Evolutionary conservation across 2,113 vertebrate species (phyloP), one percentile per base, ranked within the genome.

Genomic region (Pelvicachromis taeniatus): DNA sequence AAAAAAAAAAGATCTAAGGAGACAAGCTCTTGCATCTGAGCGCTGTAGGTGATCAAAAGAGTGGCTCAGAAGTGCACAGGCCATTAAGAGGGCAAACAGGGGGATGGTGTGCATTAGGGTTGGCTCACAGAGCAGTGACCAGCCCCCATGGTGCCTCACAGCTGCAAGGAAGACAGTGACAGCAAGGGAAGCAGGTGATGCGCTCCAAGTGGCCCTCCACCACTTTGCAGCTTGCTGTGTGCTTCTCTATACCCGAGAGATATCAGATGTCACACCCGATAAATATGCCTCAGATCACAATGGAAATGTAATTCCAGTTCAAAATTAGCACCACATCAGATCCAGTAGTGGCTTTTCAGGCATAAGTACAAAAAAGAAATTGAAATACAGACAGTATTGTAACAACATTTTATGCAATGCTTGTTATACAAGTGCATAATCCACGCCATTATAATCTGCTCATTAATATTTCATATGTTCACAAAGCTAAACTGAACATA

Each of bases 131-230:
- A 89, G 92, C 88, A 89, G 56, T 42, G 83, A 77, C 78, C 85
- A 63, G 85, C 63, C 73, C 84, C 82, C 14, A 87, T 85, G 86
- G 87, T 84, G 87, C 81, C 79, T 91, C 73, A 77, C 73, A 89
- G 89, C 93, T 92, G 88, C 78, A 65, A 84, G 88, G 88, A 90
- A 82, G 85, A 88, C 83, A 88, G 92, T 85, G 90, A 92, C 52
- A 38, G 84, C 63, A 68, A 80, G 89, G 90, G 93, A 92, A 95
- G 95, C 95, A 96, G 95, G 94, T 96, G 95, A 94, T 95, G 88
- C 82, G 94, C 95, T 95, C 91, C 88, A 84, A 93, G 95, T 94
- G 85, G 92, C 85, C 87, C 91, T 93, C 82, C 88, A 86, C 87
- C 88, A 88, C 90, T 90, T 78, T 68, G 86, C 87, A 85, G 90